Base-by-base conservation (phyloP, 2,888 invertebrate species). In the Drepana falcataria region DNA sequence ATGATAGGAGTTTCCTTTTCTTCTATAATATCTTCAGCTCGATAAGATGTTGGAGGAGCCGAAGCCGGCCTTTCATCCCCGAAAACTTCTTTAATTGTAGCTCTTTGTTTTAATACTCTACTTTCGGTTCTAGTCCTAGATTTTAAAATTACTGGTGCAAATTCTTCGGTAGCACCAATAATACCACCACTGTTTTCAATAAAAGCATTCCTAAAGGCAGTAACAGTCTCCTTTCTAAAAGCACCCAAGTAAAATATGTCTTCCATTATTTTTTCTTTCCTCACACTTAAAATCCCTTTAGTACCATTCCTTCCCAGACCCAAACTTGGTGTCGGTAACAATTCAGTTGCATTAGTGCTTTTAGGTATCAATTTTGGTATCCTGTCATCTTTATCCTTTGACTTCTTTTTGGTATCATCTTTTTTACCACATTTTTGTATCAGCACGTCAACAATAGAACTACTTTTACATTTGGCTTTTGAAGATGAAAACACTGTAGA, bases 81-180 rank as follows among this genome's bases (percentile, higher is more conserved):
- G 78, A 96, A 96, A 2, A 96, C 95, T 84, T 96, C 96, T 65
- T 95, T 94, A 48, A 96, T 96, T 2, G 95, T 95, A 48, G 95
- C 95, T 68, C 95, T 91, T 72, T 95, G 94, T 78, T 95, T 95
- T 41, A 88, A 68, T 49, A 94, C 92, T 68, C 95, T 91, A 51
- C 95, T 95, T 76, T 96, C 95, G 41, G 94, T 95, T 68, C 96
- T 91, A 33, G 96, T 96, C 68, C 96, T 92, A 49, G 95, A 93
- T 73, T 95, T 94, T 57, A 95, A 74, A 52, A 96, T 93, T 41
- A 95, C 92, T 0, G 96, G 94, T 40, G 94, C 92, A 70, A 96
- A 95, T 61, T 91, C 91, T 78, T 93, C 93, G 21, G 92, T 92
- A 48, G 92, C 91, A 60, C 91, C 92, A 52, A 93, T 85, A 55